Conservation (phyloP, 2,888 invertebrate species). For the Sabellastarte sp. region DNA sequence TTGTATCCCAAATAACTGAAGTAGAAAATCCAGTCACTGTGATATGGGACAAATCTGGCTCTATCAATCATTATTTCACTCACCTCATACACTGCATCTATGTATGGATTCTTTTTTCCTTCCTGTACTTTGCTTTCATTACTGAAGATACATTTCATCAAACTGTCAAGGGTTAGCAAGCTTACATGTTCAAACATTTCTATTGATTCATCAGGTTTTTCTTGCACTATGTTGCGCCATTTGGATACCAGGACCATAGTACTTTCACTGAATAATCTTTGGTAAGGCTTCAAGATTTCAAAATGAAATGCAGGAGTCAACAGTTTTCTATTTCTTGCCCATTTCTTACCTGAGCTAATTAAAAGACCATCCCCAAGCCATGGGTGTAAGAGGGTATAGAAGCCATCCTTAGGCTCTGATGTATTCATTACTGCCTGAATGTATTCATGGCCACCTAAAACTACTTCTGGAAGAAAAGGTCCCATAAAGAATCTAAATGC, state of each 20-base stretch:
- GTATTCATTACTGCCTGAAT: not conserved
- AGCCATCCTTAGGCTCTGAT: not conserved
- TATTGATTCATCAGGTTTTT: conserved; percentile 7
- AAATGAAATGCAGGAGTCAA: conserved; percentile 19
- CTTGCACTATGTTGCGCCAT: not conserved
- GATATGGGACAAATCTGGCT: not conserved
- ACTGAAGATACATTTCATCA: conserved; percentile 40
- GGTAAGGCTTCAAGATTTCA: conserved; percentile 18
- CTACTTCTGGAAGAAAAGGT: no score
- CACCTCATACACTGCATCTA: no score
- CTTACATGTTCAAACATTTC: conserved; percentile 34
- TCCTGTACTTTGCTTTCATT: conserved; percentile 33
- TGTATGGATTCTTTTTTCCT: conserved; percentile 6
- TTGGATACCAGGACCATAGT: conserved; percentile 2
- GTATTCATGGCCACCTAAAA: no score
- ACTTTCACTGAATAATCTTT: no score
- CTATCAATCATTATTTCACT: no score
- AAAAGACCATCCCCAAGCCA: conserved; percentile 14
- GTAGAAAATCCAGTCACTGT: no score
- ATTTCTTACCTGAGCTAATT: conserved; percentile 10
- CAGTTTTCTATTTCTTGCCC: conserved; percentile 15
- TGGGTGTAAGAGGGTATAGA: not conserved
- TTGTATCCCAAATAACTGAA: no score
- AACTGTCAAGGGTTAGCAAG: conserved; percentile 37
- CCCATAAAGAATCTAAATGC: no score